A percentile compares a stretch with the other conserved stretches of the same genome.
phyloP scores from a whole-genome alignment of 23 tunicate species.

The Pegea sp. region DNA sequence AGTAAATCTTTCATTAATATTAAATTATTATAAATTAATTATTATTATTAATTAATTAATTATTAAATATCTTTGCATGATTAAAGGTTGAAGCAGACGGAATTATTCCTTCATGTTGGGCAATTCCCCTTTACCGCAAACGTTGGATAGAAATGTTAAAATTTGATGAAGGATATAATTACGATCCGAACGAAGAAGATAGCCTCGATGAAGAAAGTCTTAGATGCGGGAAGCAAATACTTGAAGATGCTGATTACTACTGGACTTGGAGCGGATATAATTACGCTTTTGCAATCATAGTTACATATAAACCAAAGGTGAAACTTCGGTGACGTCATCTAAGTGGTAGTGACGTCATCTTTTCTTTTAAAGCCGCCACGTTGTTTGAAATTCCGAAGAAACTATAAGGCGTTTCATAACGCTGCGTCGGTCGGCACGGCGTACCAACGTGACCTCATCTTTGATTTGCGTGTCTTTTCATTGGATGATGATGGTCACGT shows the following conservation, averaged over 20 bases:
- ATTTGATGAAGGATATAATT: constrained; percentile 61
- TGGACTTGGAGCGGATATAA: constrained; percentile 99
- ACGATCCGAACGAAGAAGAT: constrained; percentile 15
- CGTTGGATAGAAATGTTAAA: constrained; percentile 83
- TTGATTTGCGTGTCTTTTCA: constrained; percentile 33
- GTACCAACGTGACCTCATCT: constrained; percentile 17
- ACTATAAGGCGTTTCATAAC: too few species aligned
- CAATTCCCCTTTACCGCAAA: constrained; percentile 42
- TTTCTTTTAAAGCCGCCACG: too few species aligned
- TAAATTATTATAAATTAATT: too few species aligned
- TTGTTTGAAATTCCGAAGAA: too few species aligned
- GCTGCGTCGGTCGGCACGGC: constrained; percentile 43
- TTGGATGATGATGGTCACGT: constrained; percentile 36
- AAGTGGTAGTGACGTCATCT: too few species aligned
- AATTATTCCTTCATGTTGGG: constrained; percentile 67
- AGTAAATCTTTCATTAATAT: too few species aligned
- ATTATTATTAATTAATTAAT: too few species aligned
- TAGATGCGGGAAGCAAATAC: constrained; percentile 63
- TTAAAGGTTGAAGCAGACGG: constrained; percentile 62
- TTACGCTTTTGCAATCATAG: constrained; percentile 59
- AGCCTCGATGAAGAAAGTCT: constrained; percentile 16
- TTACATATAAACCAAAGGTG: constrained; percentile 49
- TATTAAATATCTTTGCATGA: not conserved
- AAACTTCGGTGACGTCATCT: too few species aligned
- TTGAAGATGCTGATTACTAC: constrained; percentile 51